Evolutionary conservation across 2,113 vertebrate genomes (phyloP).

Genomic region (Brevimyrus niger): DNA sequence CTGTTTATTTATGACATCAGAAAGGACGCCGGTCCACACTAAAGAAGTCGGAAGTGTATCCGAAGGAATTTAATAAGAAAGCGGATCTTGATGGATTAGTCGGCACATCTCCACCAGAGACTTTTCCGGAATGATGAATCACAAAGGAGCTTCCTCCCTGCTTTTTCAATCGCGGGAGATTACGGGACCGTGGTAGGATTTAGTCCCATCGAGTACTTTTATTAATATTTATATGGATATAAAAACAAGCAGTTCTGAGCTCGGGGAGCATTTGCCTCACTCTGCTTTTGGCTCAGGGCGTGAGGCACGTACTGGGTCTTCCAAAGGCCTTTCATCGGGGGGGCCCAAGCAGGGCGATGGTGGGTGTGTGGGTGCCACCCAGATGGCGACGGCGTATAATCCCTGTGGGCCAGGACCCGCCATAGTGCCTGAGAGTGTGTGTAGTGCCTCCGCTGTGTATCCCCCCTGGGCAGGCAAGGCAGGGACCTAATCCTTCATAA

Average conservation of each 20-base stretch:
- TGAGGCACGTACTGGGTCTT: not conserved
- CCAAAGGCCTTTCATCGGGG: not conserved
- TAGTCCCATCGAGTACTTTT: slow-evolving; percentile 55
- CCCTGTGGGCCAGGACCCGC: not conserved
- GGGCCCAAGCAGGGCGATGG: not conserved
- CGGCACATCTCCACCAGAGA: slow-evolving; percentile 63
- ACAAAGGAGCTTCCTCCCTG: slow-evolving; percentile 55
- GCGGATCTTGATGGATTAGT: slow-evolving; percentile 71
- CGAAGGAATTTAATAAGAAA: slow-evolving; percentile 73
- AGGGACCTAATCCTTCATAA: slow-evolving; percentile 62
- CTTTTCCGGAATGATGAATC: slow-evolving; percentile 69
- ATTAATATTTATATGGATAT: slow-evolving; percentile 70
- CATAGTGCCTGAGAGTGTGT: not conserved
- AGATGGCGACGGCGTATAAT: not conserved
- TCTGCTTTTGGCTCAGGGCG: not conserved
- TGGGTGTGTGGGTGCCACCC: not conserved
- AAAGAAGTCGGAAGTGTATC: slow-evolving; percentile 64
- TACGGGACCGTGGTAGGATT: slow-evolving; percentile 59
- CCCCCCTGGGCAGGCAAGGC: not conserved
- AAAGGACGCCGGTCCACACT: slow-evolving; percentile 57
- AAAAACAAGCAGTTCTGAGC: slow-evolving; percentile 56
- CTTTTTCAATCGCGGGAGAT: slow-evolving; percentile 64
- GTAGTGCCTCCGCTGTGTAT: not conserved
- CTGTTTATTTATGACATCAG: slow-evolving; percentile 65
- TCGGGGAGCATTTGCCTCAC: slow-evolving; percentile 27